Percentiles rank a stretch among this genome's conserved stretches.
phyloP scores from a whole-genome alignment of 2,888 invertebrate genomes.

The Andrena haemorrhoa region DNA sequence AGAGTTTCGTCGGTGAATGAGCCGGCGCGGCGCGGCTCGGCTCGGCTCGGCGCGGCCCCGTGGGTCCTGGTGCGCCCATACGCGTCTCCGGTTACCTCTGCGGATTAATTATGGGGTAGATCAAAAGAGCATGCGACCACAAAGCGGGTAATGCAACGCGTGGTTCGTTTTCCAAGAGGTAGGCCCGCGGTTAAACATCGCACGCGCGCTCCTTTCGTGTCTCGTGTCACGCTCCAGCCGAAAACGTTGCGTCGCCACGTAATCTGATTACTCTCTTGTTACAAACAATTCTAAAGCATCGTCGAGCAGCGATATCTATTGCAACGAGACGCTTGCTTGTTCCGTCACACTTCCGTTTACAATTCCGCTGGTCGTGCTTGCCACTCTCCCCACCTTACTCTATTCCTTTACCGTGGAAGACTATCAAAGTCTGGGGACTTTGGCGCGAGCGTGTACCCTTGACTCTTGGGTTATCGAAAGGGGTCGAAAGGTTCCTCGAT shows the following conservation, averaged over 20 bases:
- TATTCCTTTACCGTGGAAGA: slow-evolving; percentile 20
- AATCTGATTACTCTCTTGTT: neutral
- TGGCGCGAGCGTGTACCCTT: slow-evolving; percentile 78
- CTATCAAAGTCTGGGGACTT: slow-evolving; percentile 71
- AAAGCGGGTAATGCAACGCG: slow-evolving; percentile 82
- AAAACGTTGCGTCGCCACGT: neutral
- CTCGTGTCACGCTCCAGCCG: neutral
- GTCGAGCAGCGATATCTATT: neutral
- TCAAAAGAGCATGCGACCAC: slow-evolving; percentile 83
- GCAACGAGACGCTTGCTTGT: neutral
- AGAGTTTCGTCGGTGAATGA: slow-evolving; percentile 79
- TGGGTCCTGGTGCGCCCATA: slow-evolving; percentile 80
- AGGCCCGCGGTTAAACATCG: slow-evolving; percentile 47
- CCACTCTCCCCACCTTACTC: neutral
- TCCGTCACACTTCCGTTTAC: slow-evolving; percentile 6
- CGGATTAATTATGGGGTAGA: slow-evolving; percentile 84
- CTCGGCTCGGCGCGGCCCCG: slow-evolving; percentile 78
- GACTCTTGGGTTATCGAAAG: slow-evolving; percentile 81
- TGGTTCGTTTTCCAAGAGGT: slow-evolving; percentile 69
- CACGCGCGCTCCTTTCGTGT: slow-evolving; percentile 29
- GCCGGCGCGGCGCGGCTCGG: slow-evolving; percentile 74
- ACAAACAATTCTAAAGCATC: neutral
- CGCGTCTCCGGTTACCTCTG: slow-evolving; percentile 83
- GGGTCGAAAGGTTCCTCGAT: slow-evolving; percentile 74
- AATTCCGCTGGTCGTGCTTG: neutral